Base-by-base conservation (phyloP, 2,888 invertebrate genomes). In the Neocrepidodera transversa region DNA sequence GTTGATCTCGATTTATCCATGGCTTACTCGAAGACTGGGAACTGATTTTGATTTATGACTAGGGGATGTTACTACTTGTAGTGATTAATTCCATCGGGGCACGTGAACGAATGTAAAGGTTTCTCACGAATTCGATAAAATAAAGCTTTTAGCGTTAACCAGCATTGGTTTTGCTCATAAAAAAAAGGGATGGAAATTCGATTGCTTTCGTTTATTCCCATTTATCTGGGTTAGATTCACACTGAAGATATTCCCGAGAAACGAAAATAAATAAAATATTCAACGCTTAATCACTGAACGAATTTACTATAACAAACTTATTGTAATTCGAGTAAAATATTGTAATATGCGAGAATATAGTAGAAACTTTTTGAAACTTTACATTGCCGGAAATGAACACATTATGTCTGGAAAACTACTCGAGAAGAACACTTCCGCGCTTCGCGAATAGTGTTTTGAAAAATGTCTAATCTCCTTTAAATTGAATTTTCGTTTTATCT, bases 91-190 rank as follows among this genome's bases (percentile, higher is more conserved):
- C 36, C 20, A 13, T 36, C 36, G 13, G 4, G 50, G 50, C 50
- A 50, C 47, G 47, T 47, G 47, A 47, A 47, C 47, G 14, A 5
- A 16, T 47, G 28, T n/a, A 16, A 47, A 23, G 16, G 28, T 28
- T 47, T 47, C 47, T 47, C 47, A 47, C 50, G 50, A 36, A 50
- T 50, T 50, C 50, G 36, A 50, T 50, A 50, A 50, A 47, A 38
- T 38, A 38, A 50, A 32, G 50, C 50, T 50, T 36, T 50, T 26
- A 50, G 36, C 36, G 50, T 36, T 50, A 50, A 50, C 50, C 38
- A 50, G 50, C n/a, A 17, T 38, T 6, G 38, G 17, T 17, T 38
- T 3, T 1, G 14, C 17, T 38, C n/a, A n/a, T n/a, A n/a, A 10
- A 45, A 45, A 26, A 45, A 45, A 45, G 3, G 2, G 45, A n/a